Evolutionary conservation across 1,140 invertebrate genomes (phyloP).

Genomic region (Procambarus virginalis): DNA sequence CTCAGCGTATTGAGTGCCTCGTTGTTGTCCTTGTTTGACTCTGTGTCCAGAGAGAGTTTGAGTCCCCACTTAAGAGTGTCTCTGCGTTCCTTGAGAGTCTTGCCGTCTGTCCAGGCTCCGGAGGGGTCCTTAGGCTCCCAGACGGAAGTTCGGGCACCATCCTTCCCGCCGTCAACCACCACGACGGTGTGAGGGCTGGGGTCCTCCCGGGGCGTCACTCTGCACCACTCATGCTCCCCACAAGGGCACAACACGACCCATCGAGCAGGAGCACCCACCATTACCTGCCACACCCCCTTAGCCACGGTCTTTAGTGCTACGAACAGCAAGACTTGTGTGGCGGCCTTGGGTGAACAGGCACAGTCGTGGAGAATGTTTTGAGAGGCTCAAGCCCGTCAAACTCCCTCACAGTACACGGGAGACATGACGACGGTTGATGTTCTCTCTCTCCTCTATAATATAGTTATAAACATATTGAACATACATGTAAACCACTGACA

Average conservation of each 20-base stretch:
- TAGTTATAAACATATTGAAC: neutral
- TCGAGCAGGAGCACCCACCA: constrained; percentile 64
- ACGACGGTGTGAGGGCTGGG: constrained; percentile 67
- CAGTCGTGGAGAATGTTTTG: neutral
- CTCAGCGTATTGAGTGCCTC: constrained; percentile 68
- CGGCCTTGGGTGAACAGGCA: neutral
- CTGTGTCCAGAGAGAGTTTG: constrained; percentile 69
- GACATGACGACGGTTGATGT: neutral
- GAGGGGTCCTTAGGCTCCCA: constrained; percentile 69
- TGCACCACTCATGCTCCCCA: constrained; percentile 70
- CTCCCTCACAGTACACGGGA: neutral
- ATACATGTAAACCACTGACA: neutral
- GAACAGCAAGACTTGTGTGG: neutral
- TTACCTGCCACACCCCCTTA: constrained; percentile 23
- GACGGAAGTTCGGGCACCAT: constrained; percentile 68
- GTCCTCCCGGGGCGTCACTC: constrained; percentile 70
- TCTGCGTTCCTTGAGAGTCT: constrained; percentile 66
- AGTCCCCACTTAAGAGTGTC: constrained; percentile 69
- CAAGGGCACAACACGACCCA: constrained; percentile 70
- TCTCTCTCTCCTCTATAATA: neutral
- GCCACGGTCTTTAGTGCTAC: neutral
- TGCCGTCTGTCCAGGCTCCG: constrained; percentile 69
- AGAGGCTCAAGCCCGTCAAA: neutral
- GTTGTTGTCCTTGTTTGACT: constrained; percentile 65
- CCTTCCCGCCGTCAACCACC: constrained; percentile 68